Evolutionary conservation across 2,797 vertebrate species (phyloP), one percentile per base, ranked within the genome.

Genomic region (Percopsis omiscomaycus): DNA sequence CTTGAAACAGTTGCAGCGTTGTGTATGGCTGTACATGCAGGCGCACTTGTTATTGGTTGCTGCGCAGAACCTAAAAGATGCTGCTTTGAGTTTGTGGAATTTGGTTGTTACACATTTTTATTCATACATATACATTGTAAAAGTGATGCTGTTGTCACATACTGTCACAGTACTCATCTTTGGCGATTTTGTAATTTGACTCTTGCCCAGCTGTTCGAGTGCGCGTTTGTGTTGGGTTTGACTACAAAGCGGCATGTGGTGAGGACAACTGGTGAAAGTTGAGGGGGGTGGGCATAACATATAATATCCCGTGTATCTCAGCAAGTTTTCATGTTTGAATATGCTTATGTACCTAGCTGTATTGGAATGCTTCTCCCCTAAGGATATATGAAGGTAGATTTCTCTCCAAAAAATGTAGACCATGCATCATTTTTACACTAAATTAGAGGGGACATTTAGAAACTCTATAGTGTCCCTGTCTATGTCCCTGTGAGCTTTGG

Each of bases 201-300:
- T 44, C 16, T 10, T 22, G 29, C 30, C 63, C 73, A 71, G 70
- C 74, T 71, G 71, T 63, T 59, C 27, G 32, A 65, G 50, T 59
- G 32, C 59, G 68, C 64, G 55, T 61, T n/a, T 76, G 52, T 54
- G 47, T n/a, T 69, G 68, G 55, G 52, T 22, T 44, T 45, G 37
- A 65, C 42, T 30, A 37, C 49, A 47, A 54, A 59, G n/a, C 59
- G 61, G 55, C 59, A 57, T 48, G 62, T 66, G 44, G 51, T 50
- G n/a, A 46, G 59, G 47, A 49, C 67, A 69, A 69, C 59, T 69
- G 67, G 37, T 51, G 49, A 51, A 54, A 22, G 22, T 22, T 22
- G 22, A 37, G 32, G 8, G 32, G 2, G 32, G 32, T 37, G 32
- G 8, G 8, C 32, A 8, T 37, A 37, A 1, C 64, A 32, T 16